Evolutionary conservation across 2,113 vertebrate genomes (phyloP).

Genomic region (Neolamprologus variostigma): DNA sequence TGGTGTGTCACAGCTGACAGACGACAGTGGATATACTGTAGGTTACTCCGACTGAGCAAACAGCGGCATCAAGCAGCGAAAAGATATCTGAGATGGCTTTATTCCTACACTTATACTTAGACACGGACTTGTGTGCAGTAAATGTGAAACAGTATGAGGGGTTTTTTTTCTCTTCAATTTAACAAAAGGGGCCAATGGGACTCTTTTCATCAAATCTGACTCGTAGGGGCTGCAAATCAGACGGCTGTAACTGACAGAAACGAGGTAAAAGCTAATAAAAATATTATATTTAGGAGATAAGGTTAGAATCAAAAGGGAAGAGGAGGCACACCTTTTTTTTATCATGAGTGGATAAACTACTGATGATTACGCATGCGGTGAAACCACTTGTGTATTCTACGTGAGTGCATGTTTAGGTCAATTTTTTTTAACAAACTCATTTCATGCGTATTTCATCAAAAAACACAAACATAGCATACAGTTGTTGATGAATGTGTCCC

Average conservation of each 20-base stretch:
- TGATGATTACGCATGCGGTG: not conserved
- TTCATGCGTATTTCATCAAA: not conserved
- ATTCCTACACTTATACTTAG: not conserved
- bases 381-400: not conserved
- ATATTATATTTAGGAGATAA: not conserved
- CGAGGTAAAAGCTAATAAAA: not conserved
- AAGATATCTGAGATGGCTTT: not conserved
- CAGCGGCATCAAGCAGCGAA: not conserved
- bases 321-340: not conserved
- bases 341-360: not conserved
- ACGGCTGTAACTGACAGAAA: not conserved
- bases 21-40: conserved; percentile 3
- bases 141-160: not conserved
- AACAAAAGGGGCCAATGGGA: not conserved
- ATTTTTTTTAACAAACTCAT: not conserved
- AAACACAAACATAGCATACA: not conserved
- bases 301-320: not conserved
- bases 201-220: not conserved
- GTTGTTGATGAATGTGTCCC: not conserved
- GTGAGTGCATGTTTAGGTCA: not conserved
- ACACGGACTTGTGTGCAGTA: not conserved
- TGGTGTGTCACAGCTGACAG: conserved; percentile 13
- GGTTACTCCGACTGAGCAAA: conserved; percentile 35
- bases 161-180: not conserved
- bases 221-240: not conserved